These are phyloP conservation scores for Limosa lapponica DNA, from an alignment of 2,797 vertebrate genomes.

Conservation along the genomic window DNA sequence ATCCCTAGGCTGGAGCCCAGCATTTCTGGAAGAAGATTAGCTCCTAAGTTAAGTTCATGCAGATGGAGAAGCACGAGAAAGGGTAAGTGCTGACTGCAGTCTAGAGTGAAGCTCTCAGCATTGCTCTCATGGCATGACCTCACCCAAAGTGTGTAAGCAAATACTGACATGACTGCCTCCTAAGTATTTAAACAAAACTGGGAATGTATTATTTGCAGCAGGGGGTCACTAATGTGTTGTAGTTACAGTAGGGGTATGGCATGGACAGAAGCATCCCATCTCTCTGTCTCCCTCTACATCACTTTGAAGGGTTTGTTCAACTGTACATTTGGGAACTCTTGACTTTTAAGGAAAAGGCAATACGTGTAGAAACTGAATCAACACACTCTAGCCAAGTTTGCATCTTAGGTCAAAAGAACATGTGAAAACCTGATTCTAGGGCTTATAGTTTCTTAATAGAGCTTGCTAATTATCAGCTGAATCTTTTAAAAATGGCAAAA, in stretches of 20 bases:
- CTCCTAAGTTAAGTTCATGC: not conserved
- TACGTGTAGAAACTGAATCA: not conserved
- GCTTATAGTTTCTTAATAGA: not conserved
- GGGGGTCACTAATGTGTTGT: not conserved
- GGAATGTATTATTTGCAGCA: not conserved
- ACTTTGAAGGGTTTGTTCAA: not conserved
- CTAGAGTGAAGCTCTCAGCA: not conserved
- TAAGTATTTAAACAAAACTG: not conserved
- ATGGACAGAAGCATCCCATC: not conserved
- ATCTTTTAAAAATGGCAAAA: not conserved
- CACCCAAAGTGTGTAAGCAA: not conserved
- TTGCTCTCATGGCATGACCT: not conserved
- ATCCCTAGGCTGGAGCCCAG: not conserved
- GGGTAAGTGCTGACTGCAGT: not conserved
- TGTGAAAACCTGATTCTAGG: not conserved
- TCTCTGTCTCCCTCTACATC: not conserved
- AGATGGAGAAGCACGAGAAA: not conserved
- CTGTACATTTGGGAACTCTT: not conserved
- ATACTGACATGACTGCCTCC: accelerated
- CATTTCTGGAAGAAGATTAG: not conserved
- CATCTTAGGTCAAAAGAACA: not conserved
- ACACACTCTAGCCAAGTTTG: not conserved
- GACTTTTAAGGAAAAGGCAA: not conserved
- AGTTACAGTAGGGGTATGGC: not conserved
- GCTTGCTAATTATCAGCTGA: not conserved